Evolutionary conservation across 2,888 invertebrate species (phyloP), one percentile per base, ranked within the genome.

Genomic region (Geophilus truncorum): DNA sequence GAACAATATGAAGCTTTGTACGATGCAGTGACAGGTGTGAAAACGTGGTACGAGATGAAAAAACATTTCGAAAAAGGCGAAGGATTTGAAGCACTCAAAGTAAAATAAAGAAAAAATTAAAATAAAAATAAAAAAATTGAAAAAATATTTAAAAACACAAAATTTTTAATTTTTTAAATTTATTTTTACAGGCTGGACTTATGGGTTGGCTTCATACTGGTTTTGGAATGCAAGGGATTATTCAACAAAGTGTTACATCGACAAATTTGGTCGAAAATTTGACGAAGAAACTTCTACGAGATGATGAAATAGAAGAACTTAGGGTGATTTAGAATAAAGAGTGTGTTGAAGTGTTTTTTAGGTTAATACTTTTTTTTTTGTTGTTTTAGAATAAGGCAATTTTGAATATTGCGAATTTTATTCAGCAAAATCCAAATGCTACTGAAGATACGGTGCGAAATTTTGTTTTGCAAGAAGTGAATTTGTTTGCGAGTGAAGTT

Each of bases 31-130:
- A 78, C 78, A n/a, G 78, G 78, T 21, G 78, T 78, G 12, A 78
- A 78, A 45, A 78, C 78, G 6, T 78, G 78, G 78, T 78, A 36
- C 23, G 78, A 78, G 21, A 78, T 78, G 78, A 45, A 23, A 25
- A 78, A 78, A 45, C 78, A 45, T 40, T 78, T 78, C 7, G 78
- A 78, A 78, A 40, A 78, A 3, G 30, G 51, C 5, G 78, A 78
- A 36, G 21, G 25, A 10, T 40, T 78, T 21, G 78, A 78, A 45
- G 78, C 78, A 6, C 23, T 78, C 23, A 78, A 78, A 30, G 78
- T 78, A 77, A 10, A 34, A 32, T 10, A 32, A 9, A 21, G 7
- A 5, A n/a, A 25, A 76, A 21, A n/a, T 25, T 77, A 6, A 6
- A 32, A 77, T 32, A n/a, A n/a, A n/a, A 10, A 7, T 77, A 75